phyloP scores from a whole-genome alignment of 2,113 vertebrate genomes.

The Megaceryle maxima region DNA sequence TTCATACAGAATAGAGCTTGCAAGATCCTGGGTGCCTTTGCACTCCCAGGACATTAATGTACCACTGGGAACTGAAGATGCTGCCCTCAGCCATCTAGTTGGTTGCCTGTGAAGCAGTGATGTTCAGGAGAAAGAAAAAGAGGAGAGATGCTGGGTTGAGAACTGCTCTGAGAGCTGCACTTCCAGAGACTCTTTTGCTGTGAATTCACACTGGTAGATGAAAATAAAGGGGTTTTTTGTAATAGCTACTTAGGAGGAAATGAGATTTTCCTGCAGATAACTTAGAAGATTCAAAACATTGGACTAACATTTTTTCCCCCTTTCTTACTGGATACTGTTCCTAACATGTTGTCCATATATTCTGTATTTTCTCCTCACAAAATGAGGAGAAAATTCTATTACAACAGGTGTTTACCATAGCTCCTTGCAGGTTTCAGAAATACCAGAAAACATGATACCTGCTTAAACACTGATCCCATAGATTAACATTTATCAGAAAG shows the following conservation, averaged over 20 bases:
- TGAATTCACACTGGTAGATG: background rate
- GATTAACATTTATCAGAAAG: background rate
- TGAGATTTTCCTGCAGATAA: background rate
- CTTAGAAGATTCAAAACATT: background rate
- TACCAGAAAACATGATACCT: background rate
- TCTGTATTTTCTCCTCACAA: background rate
- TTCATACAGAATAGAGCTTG: no score
- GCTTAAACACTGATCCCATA: background rate
- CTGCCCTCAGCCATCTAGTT: background rate
- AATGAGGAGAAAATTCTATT: background rate
- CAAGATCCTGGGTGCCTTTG: background rate
- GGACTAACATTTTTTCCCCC: rapidly evolving
- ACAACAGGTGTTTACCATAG: background rate
- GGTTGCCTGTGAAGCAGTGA: background rate
- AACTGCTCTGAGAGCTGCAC: background rate
- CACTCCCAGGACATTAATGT: background rate
- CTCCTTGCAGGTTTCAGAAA: background rate
- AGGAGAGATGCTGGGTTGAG: background rate
- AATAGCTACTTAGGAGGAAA: background rate
- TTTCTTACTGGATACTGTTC: background rate
- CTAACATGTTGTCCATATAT: background rate
- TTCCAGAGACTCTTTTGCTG: background rate
- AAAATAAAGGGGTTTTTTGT: background rate
- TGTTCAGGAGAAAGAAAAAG: background rate
- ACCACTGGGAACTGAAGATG: background rate